Evolutionary conservation across 2,113 vertebrate genomes (phyloP), one percentile per base, ranked within the genome.

Genomic region (Cheilinus undulatus): DNA sequence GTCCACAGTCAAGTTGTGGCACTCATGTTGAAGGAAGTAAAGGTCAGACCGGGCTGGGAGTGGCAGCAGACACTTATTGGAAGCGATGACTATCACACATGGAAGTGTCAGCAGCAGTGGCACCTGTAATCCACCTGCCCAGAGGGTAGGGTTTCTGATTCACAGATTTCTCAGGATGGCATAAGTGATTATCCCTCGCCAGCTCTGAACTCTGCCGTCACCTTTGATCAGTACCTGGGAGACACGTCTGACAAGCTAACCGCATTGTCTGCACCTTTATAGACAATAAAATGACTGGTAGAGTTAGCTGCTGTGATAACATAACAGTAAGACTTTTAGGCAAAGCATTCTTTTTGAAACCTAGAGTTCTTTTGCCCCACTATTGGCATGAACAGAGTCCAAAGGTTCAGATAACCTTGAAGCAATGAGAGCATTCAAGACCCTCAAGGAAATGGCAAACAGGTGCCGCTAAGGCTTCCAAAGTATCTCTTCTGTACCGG

Each of bases 91-190:
- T 73, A 52, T 59, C 30, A 65, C 63, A 74, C 78, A 42, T 40
- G 14, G 26, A 68, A 58, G 67, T 48, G 58, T 67, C 68, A 73
- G 58, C 43, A 73, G 59, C 62, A 40, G 15, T 53, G 27, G 65
- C 72, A 73, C 73, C 77, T 77, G 67, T 40, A 30, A 15, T 69
- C 54, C 69, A 45, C 38, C 52, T 2, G 58, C 63, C 58, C n/a
- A 34, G 14, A 36, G 66, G 56, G 34, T 42, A 10, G 53, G 1
- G 19, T 27, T 50, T 46, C 59, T 26, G 38, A n/a, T 38, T 53
- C 53, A 52, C 59, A 57, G 50, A 17, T 15, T 20, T 26, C 43
- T 11, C 14, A 61, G 57, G 20, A 52, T 36, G 66, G 69, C 43
- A 8, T n/a, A 15, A 38, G 54, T 54, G 54, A 72, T 23, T 24